phyloP scores from a whole-genome alignment of 2,113 vertebrate species.

The Sigmodon hispidus region DNA sequence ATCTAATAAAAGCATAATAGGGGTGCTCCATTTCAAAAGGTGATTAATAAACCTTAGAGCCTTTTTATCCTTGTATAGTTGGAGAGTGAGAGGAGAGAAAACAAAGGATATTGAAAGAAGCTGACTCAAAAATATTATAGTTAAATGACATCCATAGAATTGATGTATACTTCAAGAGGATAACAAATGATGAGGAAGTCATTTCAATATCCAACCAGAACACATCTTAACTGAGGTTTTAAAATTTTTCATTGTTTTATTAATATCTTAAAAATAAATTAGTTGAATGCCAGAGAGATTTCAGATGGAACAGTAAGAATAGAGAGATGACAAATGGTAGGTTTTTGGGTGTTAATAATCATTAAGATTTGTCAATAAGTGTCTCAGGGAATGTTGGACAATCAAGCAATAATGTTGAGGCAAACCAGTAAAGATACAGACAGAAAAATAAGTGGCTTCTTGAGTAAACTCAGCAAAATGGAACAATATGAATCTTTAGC shows the following conservation, averaged over 20 bases:
- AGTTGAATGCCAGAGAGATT: not conserved
- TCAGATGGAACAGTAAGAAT: not conserved
- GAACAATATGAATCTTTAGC: not conserved
- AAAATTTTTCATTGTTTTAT: not conserved
- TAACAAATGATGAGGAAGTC: not conserved
- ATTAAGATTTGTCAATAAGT: not conserved
- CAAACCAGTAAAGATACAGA: not conserved
- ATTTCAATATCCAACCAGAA: constrained; percentile 4
- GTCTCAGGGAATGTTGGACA: not conserved
- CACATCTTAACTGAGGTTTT: not conserved
- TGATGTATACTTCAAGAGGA: not conserved
- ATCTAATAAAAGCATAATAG: not conserved
- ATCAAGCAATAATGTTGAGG: too few species aligned
- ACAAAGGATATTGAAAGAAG: not conserved
- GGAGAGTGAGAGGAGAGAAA: not conserved
- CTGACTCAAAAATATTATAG: not conserved
- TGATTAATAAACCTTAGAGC: not conserved
- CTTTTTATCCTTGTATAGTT: not conserved
- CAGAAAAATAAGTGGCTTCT: not conserved
- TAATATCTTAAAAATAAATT: not conserved
- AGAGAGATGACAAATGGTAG: not conserved
- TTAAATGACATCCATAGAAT: not conserved
- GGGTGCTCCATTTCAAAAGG: not conserved
- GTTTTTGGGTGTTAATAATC: not conserved
- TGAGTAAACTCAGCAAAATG: not conserved